A percentile compares a stretch with the other conserved stretches of the same genome.
Conservation (phyloP, 1,140 invertebrate species). For the Bombus polaris region DNA sequence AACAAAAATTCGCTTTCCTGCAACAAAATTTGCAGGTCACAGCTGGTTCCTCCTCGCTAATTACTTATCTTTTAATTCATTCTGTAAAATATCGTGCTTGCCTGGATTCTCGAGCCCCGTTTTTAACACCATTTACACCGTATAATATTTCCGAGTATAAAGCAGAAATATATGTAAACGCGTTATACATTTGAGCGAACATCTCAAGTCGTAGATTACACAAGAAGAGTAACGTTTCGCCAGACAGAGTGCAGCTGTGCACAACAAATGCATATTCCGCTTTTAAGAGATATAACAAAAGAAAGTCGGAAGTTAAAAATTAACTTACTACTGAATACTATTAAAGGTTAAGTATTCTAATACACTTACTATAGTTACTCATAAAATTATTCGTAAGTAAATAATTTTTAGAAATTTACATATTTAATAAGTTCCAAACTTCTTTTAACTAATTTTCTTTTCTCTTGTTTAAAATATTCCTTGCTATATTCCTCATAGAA, state of each 20-base stretch:
- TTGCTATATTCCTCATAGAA: too few relatives aligned
- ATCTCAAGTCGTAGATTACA: constrained; percentile 6
- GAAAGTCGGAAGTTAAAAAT: not conserved
- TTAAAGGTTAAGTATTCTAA: too few relatives aligned
- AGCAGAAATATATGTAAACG: not conserved
- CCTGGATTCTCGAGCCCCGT: not conserved
- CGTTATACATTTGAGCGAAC: not conserved
- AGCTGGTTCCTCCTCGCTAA: not conserved
- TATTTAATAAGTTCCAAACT: too few relatives aligned
- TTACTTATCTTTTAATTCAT: not conserved
- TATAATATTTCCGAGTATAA: not conserved
- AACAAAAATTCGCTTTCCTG: not conserved
- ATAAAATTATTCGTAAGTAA: too few relatives aligned
- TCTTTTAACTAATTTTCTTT: too few relatives aligned
- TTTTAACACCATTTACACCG: not conserved
- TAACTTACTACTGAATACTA: too few relatives aligned
- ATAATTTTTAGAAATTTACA: too few relatives aligned
- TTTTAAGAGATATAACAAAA: not conserved
- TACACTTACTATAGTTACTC: too few relatives aligned
- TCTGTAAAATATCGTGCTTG: not conserved
- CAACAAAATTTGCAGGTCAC: not conserved
- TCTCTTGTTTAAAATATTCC: too few relatives aligned
- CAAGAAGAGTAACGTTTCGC: not conserved
- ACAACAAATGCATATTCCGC: not conserved
- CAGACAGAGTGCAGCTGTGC: not conserved